Percentiles rank a stretch among this genome's conserved stretches.
These are phyloP conservation scores for Ianthella basta DNA, from an alignment of 37 sponge, comb jelly and placozoan species.

Conservation along the genomic window DNA sequence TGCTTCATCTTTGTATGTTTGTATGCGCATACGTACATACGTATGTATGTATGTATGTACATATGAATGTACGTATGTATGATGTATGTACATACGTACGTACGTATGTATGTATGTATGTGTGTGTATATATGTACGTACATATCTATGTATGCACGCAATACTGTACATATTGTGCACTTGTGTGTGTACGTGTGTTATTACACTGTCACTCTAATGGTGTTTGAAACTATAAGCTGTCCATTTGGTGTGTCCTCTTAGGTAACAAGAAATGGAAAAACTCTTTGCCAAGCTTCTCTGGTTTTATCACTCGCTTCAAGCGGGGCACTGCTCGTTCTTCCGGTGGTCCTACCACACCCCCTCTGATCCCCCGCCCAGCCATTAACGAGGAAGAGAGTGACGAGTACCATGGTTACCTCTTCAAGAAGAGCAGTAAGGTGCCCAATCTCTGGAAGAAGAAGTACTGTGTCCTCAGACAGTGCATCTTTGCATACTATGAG, in stretches of 20 bases:
- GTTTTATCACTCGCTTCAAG: conserved; percentile 18
- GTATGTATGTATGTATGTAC: not conserved
- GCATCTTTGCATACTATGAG: conserved; percentile 72
- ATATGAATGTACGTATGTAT: too few relatives aligned
- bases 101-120: not conserved
- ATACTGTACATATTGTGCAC: not conserved
- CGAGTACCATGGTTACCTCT: conserved; percentile 49
- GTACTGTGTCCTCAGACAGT: conserved; percentile 71
- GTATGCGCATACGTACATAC: not conserved
- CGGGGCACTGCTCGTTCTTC: not conserved
- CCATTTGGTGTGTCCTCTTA: too few relatives aligned
- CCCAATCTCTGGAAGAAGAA: conserved; percentile 71
- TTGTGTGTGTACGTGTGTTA: too few relatives aligned
- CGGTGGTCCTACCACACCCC: not conserved
- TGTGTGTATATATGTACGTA: not conserved
- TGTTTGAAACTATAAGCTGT: too few relatives aligned
- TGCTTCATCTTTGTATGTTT: too few relatives aligned
- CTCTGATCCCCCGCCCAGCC: conserved; percentile 21
- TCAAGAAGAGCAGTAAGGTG: conserved; percentile 56
- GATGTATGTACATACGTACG: not conserved
- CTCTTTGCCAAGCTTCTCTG: conserved; percentile 25
- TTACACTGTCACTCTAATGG: too few relatives aligned
- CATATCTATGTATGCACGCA: not conserved
- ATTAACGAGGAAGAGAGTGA: conserved; percentile 62
- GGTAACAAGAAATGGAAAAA: conserved; percentile 6